Evolutionary conservation across 2,113 vertebrate species (phyloP).

Genomic region (Reinhardtius hippoglossoides): DNA sequence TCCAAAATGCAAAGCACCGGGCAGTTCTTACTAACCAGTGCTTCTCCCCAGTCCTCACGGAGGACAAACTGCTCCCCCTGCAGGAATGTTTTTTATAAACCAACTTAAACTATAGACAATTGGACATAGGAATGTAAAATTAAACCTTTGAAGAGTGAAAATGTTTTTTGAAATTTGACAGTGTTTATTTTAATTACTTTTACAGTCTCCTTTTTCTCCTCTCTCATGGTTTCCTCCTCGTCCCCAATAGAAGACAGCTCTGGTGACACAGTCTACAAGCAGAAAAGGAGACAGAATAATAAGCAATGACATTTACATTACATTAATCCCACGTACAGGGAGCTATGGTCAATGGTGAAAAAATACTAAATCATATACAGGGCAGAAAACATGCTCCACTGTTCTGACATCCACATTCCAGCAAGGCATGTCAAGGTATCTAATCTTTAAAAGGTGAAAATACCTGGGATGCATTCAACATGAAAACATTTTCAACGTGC

Average conservation of each 20-base stretch:
- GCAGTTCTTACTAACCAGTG: slow-evolving; percentile 83
- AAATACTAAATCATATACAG: neutral
- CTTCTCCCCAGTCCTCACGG: slow-evolving; percentile 93
- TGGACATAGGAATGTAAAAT: neutral
- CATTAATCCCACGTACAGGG: neutral
- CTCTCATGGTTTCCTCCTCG: slow-evolving; percentile 71
- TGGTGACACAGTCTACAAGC: slow-evolving; percentile 71
- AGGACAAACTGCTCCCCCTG: slow-evolving; percentile 91
- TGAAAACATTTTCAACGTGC: neutral
- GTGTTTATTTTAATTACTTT: slow-evolving; percentile 65
- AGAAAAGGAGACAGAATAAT: neutral
- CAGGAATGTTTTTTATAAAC: slow-evolving; percentile 21
- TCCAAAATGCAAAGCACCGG: slow-evolving; percentile 92
- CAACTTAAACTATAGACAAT: neutral
- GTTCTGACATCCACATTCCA: neutral
- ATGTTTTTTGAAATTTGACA: neutral
- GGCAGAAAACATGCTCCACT: neutral
- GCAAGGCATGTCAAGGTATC: neutral
- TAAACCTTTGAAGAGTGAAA: slow-evolving; percentile 6
- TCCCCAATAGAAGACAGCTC: slow-evolving; percentile 77
- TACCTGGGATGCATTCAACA: neutral
- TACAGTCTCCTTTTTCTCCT: slow-evolving; percentile 76
- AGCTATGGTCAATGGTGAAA: neutral
- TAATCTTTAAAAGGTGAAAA: slow-evolving; percentile 8
- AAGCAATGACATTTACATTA: neutral